phyloP scores from a whole-genome alignment of 1,140 invertebrate genomes.

The Saccostrea glomerata region DNA sequence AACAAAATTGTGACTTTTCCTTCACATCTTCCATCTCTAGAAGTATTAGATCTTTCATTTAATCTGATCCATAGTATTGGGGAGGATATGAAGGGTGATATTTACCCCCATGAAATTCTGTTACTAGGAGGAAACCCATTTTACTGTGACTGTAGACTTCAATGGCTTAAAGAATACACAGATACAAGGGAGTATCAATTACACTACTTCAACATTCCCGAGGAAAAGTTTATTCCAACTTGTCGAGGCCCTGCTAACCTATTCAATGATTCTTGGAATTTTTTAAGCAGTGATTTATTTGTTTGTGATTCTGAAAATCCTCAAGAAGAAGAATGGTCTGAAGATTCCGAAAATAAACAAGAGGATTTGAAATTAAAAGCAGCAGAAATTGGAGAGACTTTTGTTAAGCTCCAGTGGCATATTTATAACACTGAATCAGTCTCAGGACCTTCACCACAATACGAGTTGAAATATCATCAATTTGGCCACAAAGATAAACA shows the following conservation, averaged over 20 bases:
- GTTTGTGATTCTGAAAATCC: conserved; percentile 47
- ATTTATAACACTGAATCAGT: neutral
- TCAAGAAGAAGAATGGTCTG: neutral
- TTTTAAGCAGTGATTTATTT: conserved; percentile 57
- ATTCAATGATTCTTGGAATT: conserved; percentile 56
- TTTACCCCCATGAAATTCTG: conserved; percentile 66
- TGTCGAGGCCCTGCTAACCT: conserved; percentile 58
- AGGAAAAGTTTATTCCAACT: conserved; percentile 58
- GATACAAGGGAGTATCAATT: conserved; percentile 63
- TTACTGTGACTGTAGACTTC: conserved; percentile 65
- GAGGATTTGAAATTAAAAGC: neutral
- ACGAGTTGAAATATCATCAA: conserved; percentile 10
- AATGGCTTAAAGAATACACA: conserved; percentile 68
- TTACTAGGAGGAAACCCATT: conserved; percentile 66
- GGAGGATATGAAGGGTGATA: conserved; percentile 53
- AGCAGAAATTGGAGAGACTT: neutral
- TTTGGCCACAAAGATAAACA: conserved; percentile 16
- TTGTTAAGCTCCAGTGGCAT: neutral
- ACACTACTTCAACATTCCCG: conserved; percentile 54
- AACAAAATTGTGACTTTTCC: conserved; percentile 55
- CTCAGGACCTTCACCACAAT: neutral
- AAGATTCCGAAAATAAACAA: neutral
- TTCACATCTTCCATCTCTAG: conserved; percentile 57
- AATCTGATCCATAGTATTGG: conserved; percentile 57
- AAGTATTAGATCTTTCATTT: conserved; percentile 67